Evolutionary conservation across 2,888 invertebrate species (phyloP).

Genomic region (Ceraclea dissimilis): DNA sequence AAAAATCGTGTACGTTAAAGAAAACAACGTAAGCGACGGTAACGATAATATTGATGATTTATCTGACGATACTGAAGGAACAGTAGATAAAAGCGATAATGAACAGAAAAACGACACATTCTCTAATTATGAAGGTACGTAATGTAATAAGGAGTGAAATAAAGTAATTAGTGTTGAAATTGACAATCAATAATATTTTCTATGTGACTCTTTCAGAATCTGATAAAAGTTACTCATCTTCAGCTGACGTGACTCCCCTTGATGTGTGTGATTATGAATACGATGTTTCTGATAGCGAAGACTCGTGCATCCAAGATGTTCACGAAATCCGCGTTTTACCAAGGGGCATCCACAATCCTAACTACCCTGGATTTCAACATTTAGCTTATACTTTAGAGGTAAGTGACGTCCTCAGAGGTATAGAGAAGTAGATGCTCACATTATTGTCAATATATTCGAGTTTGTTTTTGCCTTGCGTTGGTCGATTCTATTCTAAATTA

Average conservation of each 20-base stretch:
- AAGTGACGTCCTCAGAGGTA: no score
- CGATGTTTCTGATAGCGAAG: slow-evolving; percentile 50
- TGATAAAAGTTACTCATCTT: slow-evolving; percentile 38
- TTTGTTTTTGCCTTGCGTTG: no score
- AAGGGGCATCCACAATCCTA: slow-evolving; percentile 73
- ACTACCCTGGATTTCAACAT: slow-evolving; percentile 79
- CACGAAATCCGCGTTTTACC: slow-evolving; percentile 35
- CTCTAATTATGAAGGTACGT: slow-evolving; percentile 48
- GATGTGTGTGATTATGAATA: slow-evolving; percentile 49
- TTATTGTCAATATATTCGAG: neutral
- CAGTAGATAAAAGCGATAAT: slow-evolving; percentile 7
- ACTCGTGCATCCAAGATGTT: slow-evolving; percentile 39
- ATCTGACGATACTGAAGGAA: neutral
- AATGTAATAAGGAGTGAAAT: neutral
- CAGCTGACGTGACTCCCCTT: slow-evolving; percentile 41
- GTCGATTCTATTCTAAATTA: neutral
- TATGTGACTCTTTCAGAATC: slow-evolving; percentile 31
- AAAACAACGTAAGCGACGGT: no score
- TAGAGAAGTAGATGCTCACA: no score
- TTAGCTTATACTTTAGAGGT: slow-evolving; percentile 64
- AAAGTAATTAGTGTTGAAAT: no score
- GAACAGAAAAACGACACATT: slow-evolving; percentile 40
- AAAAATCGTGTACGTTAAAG: no score
- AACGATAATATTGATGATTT: neutral
- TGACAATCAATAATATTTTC: no score